Evolutionary conservation across 2,113 vertebrate genomes (phyloP).

Genomic region (Ageneiosus marmoratus): DNA sequence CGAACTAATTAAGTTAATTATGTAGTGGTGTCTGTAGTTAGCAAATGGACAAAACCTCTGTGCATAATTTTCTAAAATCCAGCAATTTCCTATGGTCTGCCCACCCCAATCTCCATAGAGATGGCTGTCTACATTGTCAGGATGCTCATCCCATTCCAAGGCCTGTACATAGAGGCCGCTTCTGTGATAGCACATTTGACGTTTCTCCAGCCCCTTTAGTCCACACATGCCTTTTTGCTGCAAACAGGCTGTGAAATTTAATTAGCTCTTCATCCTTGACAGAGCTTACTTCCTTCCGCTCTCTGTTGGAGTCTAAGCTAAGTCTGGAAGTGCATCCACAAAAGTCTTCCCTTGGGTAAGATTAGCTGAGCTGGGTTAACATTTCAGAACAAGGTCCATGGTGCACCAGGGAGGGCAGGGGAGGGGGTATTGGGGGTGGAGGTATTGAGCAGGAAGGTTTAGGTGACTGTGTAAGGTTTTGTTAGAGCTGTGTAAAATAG

Average conservation of each 20-base stretch:
- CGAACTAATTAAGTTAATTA: neutral
- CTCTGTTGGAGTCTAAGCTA: constrained; percentile 55
- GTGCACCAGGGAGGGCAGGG: constrained; percentile 33
- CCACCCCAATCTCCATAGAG: constrained; percentile 42
- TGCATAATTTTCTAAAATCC: neutral
- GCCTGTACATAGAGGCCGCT: constrained; percentile 26
- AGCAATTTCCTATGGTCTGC: constrained; percentile 50
- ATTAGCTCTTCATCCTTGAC: constrained; percentile 59
- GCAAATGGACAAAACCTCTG: constrained; percentile 15
- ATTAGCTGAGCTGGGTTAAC: constrained; percentile 60
- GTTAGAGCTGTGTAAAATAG: constrained; percentile 42
- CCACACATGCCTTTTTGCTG: constrained; percentile 45
- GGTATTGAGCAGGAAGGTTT: constrained; percentile 22
- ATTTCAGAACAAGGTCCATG: constrained; percentile 53
- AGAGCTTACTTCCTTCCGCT: constrained; percentile 54
- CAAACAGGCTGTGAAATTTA: constrained; percentile 64
- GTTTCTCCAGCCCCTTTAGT: constrained; percentile 45
- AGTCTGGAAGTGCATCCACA: constrained; percentile 60
- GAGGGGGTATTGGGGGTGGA: constrained; percentile 5
- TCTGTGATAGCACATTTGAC: constrained; percentile 22
- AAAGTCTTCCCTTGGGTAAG: constrained; percentile 64
- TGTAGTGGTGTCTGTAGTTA: constrained; percentile 2
- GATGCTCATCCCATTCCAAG: constrained; percentile 37
- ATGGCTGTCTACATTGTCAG: constrained; percentile 40
- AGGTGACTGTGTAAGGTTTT: constrained; percentile 38